Evolutionary conservation across 2,888 invertebrate genomes (phyloP), one percentile per base, ranked within the genome.

Genomic region (Hemistola chrysoprasaria): DNA sequence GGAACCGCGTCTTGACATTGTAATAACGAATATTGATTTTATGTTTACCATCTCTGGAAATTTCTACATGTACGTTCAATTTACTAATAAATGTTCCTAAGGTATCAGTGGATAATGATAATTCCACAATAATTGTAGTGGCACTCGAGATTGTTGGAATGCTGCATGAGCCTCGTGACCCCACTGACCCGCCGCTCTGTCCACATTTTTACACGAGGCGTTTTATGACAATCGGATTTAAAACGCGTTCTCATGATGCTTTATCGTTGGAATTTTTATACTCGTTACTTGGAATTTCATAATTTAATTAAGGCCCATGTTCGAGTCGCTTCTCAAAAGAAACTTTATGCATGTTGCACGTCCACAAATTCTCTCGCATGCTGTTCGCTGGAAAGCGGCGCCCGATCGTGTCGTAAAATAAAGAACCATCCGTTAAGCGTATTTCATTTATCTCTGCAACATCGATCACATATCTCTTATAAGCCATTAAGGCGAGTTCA

Each of bases 161-260:
- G 48, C 44, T 30, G 42, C 27, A 41, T 46, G 44, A 46, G 38
- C 50, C 32, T 39, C 29, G 24, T 44, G 53, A 53, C 50, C 53
- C 47, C 48, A 40, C 40, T 49, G 54, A 54, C 54, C 49, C 51
- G 26, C 35, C 34, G 20, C 44, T 50, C 45, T 47, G 47, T 48
- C 51, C 54, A 52, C 54, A 47, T 52, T 55, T 58, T 59, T 49
- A 54, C 47, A 52, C 50, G 50, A 50, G 47, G 25, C 41, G 40
- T 47, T 52, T 56, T 56, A 57, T 50, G 50, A 50, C 50, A 44
- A 42, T 47, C 41, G 44, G 42, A 50, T 50, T 50, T 44, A 39
- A 41, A 46, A 44, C 39, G 42, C 42, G 31, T 29, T 38, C 42
- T 45, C 47, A 35, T 46, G 49, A 34, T 46, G 44, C 40, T 46